phyloP scores from a whole-genome alignment of 2,113 vertebrate species.

The Otus sunia region DNA sequence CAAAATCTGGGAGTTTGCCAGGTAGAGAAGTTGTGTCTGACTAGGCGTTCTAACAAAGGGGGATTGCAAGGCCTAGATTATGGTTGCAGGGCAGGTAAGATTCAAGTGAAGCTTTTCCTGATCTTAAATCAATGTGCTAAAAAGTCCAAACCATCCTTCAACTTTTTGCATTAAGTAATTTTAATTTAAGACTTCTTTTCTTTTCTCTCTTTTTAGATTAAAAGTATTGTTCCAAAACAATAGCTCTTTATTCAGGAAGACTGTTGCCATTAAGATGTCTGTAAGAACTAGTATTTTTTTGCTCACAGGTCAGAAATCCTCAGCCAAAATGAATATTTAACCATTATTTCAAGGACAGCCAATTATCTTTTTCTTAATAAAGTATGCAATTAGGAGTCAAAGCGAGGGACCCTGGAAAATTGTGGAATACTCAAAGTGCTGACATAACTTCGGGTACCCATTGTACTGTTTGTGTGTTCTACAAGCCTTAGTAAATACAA shows the following conservation, averaged over 20 bases:
- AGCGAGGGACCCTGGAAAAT: not conserved
- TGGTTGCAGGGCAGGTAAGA: not conserved
- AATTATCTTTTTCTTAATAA: not conserved
- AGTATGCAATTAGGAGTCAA: not conserved
- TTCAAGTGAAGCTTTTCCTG: not conserved
- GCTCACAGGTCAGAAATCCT: not conserved
- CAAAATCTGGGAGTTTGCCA: not conserved
- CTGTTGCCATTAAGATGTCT: not conserved
- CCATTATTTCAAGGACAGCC: not conserved
- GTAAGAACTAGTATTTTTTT: not conserved
- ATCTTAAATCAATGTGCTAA: not conserved
- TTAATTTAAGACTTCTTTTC: not conserved
- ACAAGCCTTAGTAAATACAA: not conserved
- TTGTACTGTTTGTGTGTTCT: not conserved
- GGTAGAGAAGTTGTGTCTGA: not conserved
- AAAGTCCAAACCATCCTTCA: not conserved
- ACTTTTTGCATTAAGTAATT: not conserved
- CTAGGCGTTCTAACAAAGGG: not conserved
- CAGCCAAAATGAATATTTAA: slow-evolving; percentile 43
- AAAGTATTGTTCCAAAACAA: not conserved
- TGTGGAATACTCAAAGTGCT: not conserved
- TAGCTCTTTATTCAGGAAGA: not conserved
- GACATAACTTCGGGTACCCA: not conserved
- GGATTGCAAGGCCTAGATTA: not conserved
- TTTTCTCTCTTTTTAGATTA: not conserved